These are phyloP conservation scores for Sardina pilchardus DNA, from an alignment of 2,113 vertebrate genomes.

Conservation along the genomic window DNA sequence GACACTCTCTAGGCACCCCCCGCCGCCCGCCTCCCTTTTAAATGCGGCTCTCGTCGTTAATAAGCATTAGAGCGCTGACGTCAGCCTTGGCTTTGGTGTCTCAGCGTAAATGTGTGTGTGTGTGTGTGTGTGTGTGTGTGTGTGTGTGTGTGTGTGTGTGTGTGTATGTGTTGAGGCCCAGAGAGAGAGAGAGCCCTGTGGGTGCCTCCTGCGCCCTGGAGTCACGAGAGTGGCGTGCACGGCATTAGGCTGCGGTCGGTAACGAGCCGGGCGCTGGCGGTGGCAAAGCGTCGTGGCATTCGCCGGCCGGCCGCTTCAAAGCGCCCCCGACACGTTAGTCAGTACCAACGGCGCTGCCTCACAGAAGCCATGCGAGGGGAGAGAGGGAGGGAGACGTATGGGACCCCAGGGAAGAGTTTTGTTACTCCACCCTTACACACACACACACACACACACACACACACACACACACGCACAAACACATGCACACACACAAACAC, in stretches of 20 bases:
- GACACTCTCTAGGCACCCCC: neutral
- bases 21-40: neutral
- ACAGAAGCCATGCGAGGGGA: neutral
- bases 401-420: too few relatives aligned
- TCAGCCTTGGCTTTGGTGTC: neutral
- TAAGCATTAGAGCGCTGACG: neutral
- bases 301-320: neutral
- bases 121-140: too few relatives aligned
- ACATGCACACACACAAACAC: neutral
- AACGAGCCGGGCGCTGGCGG: neutral
- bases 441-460: neutral
- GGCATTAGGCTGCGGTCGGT: neutral
- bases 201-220: neutral
- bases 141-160: too few relatives aligned
- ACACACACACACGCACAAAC: conserved; percentile 7
- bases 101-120: neutral
- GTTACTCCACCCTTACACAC: neutral
- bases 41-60: neutral
- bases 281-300: neutral
- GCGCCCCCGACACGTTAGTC: neutral
- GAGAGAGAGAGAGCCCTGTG: too few relatives aligned
- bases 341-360: neutral
- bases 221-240: neutral
- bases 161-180: too few relatives aligned
- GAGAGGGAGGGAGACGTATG: neutral